Evolutionary conservation across 2,797 vertebrate species (phyloP).

Genomic region (Sphaeramia orbicularis): DNA sequence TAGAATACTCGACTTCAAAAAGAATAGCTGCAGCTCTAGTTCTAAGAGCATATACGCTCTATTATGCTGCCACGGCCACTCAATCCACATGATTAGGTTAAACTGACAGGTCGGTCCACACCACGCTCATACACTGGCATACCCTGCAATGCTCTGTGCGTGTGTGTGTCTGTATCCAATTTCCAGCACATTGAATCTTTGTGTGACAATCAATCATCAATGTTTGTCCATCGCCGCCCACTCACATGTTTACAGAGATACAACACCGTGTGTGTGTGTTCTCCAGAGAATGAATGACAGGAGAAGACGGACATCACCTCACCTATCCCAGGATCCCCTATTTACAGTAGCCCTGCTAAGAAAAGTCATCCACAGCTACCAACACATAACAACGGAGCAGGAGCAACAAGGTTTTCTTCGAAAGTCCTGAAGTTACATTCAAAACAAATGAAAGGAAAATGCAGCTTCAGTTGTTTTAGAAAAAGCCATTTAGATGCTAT

Average conservation of each 20-base stretch:
- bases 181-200: conserved; percentile 9
- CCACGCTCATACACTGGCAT: conserved; percentile 8
- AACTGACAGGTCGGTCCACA: conserved; percentile 18
- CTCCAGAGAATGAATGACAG: neutral
- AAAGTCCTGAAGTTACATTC: conserved; percentile 21
- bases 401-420: conserved; percentile 34
- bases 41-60: conserved; percentile 8
- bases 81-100: conserved; percentile 30
- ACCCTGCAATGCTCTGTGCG: neutral
- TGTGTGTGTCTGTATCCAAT: conserved; percentile 18
- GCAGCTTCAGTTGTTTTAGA: too few species aligned
- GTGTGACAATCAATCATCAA: conserved; percentile 11
- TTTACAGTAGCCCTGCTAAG: conserved; percentile 33
- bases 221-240: conserved; percentile 23
- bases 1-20: too few species aligned
- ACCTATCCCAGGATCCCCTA: conserved; percentile 39
- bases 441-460: neutral
- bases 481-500: too few species aligned
- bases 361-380: conserved; percentile 27
- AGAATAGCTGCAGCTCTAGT: too few species aligned
- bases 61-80: conserved; percentile 24
- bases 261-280: conserved; percentile 5
- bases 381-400: conserved; percentile 34
- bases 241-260: conserved; percentile 38
- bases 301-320: neutral